These are phyloP conservation scores for Pterophyllum scalare DNA, from an alignment of 2,113 vertebrate species.

Conservation along the genomic window DNA sequence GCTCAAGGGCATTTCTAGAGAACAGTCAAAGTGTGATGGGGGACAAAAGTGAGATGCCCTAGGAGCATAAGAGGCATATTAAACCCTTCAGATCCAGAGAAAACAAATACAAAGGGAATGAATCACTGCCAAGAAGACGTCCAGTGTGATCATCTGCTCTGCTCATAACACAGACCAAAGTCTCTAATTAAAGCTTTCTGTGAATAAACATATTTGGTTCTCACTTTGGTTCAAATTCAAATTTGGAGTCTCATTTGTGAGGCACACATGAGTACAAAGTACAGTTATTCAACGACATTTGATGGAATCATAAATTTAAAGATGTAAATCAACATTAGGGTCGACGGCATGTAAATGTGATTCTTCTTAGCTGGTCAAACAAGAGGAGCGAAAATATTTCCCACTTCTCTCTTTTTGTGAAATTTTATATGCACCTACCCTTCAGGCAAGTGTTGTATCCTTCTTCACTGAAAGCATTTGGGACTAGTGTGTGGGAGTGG, in stretches of 20 bases:
- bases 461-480: slow-evolving; percentile 61
- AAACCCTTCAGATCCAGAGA: slow-evolving; percentile 32
- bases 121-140: slow-evolving; percentile 5
- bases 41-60: slow-evolving; percentile 28
- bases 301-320: background rate
- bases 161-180: background rate
- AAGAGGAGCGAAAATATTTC: slow-evolving; percentile 24
- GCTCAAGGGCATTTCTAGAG: slow-evolving; percentile 21
- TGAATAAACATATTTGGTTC: background rate
- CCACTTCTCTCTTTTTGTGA: slow-evolving; percentile 7
- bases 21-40: slow-evolving; percentile 26
- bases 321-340: background rate
- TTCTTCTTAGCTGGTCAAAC: slow-evolving; percentile 4
- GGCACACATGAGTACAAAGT: background rate
- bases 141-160: background rate
- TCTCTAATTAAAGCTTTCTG: background rate
- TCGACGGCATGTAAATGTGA: background rate
- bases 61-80: slow-evolving; percentile 14
- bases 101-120: slow-evolving; percentile 29
- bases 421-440: slow-evolving; percentile 48
- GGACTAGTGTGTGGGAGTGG: slow-evolving; percentile 68
- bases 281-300: background rate
- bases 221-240: background rate
- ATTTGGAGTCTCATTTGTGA: background rate
- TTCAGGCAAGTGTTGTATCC: slow-evolving; percentile 63